Conservation (phyloP, 2,797 vertebrate genomes). For the Melanogrammus aeglefinus region DNA sequence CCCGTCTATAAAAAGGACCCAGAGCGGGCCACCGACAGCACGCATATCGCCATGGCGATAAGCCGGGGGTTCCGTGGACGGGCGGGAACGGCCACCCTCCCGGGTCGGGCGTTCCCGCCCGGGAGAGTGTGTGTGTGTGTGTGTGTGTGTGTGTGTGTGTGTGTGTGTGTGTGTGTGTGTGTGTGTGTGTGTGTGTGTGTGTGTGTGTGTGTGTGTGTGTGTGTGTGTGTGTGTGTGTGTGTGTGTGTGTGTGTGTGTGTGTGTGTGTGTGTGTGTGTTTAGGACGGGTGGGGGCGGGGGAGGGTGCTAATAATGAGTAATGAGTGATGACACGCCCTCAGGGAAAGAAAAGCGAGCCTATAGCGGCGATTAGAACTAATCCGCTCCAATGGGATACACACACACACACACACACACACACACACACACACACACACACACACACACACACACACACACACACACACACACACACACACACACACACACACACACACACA, state of each 20-base stretch:
- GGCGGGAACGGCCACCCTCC: too few species aligned
- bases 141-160: too few species aligned
- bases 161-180: too few species aligned
- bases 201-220: not conserved
- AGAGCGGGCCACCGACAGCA: not conserved
- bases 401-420: conserved; percentile 7
- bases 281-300: too few species aligned
- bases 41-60: not conserved
- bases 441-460: not conserved
- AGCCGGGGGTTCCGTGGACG: too few species aligned
- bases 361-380: conserved; percentile 62
- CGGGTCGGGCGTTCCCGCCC: too few species aligned
- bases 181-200: too few species aligned
- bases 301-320: conserved; percentile 61
- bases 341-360: conserved; percentile 61
- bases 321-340: conserved; percentile 65
- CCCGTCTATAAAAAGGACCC: not conserved
- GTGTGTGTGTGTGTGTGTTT: too few species aligned
- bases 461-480: not conserved
- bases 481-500: not conserved
- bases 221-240: not conserved
- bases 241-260: too few species aligned
- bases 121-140: not conserved
- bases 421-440: not conserved
- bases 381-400: conserved; percentile 53